Conservation (phyloP, 1,140 invertebrate species). For the Drosophila aff. region DNA sequence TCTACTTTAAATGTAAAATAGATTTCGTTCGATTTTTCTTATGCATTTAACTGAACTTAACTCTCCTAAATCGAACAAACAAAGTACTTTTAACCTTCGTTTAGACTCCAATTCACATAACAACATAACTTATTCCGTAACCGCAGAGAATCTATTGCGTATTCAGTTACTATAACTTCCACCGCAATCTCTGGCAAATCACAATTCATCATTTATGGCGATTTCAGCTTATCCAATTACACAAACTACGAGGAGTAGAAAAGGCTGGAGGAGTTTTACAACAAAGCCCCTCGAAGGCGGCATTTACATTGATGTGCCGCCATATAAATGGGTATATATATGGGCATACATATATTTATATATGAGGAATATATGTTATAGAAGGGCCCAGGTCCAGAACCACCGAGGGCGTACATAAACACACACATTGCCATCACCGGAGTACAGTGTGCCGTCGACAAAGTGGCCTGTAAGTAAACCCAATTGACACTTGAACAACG, state of each 20-base stretch:
- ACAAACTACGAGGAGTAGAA: slow-evolving; percentile 14
- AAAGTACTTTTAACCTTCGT: not conserved
- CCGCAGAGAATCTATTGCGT: slow-evolving; percentile 28
- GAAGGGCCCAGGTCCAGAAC: slow-evolving; percentile 26
- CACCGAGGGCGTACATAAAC: slow-evolving; percentile 2
- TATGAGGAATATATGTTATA: slow-evolving; percentile 16
- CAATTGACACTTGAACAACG: slow-evolving; percentile 78
- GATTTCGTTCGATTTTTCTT: too few species aligned
- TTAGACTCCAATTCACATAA: slow-evolving; percentile 5
- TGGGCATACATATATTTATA: not conserved
- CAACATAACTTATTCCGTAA: slow-evolving; percentile 2
- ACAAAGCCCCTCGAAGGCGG: slow-evolving; percentile 35
- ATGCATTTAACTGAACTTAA: not conserved
- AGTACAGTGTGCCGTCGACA: slow-evolving; percentile 55
- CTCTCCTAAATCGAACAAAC: not conserved
- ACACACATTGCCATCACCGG: too few species aligned
- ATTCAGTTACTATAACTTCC: slow-evolving; percentile 44
- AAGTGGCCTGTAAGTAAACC: slow-evolving; percentile 76
- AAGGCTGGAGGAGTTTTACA: slow-evolving; percentile 9
- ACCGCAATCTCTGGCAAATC: slow-evolving; percentile 40
- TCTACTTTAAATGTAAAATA: too few species aligned
- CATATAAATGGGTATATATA: slow-evolving; percentile 1
- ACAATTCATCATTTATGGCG: slow-evolving; percentile 48
- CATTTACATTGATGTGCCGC: slow-evolving; percentile 48
- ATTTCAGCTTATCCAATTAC: slow-evolving; percentile 47